Conservation (phyloP, 2,797 vertebrate species). For the Sternotherus odoratus region DNA sequence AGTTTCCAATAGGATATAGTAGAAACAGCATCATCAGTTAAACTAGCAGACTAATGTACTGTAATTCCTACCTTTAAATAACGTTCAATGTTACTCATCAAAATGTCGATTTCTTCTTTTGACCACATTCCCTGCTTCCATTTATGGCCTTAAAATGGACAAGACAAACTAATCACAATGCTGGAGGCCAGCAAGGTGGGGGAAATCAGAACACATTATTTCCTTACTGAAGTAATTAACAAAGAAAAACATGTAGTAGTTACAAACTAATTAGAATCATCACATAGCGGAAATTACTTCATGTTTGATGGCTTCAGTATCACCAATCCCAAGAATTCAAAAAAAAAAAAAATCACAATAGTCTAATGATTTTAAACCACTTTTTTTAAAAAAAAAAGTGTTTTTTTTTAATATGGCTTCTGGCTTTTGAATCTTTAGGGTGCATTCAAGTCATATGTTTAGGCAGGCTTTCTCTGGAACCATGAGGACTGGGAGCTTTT, state of each 20-base stretch:
- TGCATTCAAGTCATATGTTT: conserved; percentile 1
- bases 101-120: conserved; percentile 97
- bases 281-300: background rate
- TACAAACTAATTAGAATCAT: background rate
- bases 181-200: conserved; percentile 30
- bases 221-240: background rate
- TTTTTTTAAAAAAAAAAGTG: background rate
- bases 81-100: conserved; percentile 97
- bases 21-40: background rate
- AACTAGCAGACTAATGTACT: background rate
- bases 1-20: background rate
- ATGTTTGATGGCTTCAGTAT: background rate
- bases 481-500: background rate
- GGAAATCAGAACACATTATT: background rate
- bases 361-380: background rate
- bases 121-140: conserved; percentile 99
- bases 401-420: background rate
- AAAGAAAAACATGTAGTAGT: background rate
- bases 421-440: background rate
- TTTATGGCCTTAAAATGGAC: conserved; percentile 90
- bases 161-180: conserved; percentile 35
- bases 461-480: conserved; percentile 6
- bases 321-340: background rate
- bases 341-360: background rate
- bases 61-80: conserved; percentile 91